phyloP scores from a whole-genome alignment of 1,140 invertebrate species.

The Caerostris extrusa region DNA sequence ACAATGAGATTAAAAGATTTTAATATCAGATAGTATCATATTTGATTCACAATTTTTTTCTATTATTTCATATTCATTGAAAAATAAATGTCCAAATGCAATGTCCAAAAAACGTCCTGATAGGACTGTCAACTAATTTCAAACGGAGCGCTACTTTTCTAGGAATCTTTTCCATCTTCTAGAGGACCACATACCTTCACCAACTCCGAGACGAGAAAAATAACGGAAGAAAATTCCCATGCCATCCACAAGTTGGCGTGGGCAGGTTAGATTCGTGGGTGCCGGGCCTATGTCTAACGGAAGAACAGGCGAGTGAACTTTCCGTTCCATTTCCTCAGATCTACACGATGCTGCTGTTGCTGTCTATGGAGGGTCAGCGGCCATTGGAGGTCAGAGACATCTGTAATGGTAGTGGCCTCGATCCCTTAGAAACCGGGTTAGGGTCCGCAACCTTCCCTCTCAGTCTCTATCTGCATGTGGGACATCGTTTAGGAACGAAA shows the following conservation, averaged over 20 bases:
- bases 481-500: slow-evolving; percentile 70
- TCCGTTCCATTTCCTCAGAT: slow-evolving; percentile 76
- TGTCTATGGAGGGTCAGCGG: slow-evolving; percentile 73
- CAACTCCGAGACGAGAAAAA: neutral
- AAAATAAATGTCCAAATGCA: too few relatives aligned
- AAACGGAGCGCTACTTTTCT: neutral
- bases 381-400: slow-evolving; percentile 75
- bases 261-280: slow-evolving; percentile 59
- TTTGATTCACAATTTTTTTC: too few relatives aligned
- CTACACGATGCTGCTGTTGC: slow-evolving; percentile 61
- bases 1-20: too few relatives aligned
- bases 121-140: neutral
- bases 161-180: neutral
- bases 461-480: slow-evolving; percentile 62
- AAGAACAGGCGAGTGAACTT: slow-evolving; percentile 71
- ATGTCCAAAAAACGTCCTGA: too few relatives aligned
- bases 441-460: slow-evolving; percentile 74
- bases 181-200: neutral
- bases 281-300: slow-evolving; percentile 48
- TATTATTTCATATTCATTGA: too few relatives aligned
- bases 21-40: too few relatives aligned
- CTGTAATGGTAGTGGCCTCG: slow-evolving; percentile 75
- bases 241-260: neutral
- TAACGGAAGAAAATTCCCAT: slow-evolving; percentile 2
- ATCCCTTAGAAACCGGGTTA: slow-evolving; percentile 75